These are phyloP conservation scores for Indicator maculatus DNA, from an alignment of 2,113 vertebrate species.

Conservation along the genomic window DNA sequence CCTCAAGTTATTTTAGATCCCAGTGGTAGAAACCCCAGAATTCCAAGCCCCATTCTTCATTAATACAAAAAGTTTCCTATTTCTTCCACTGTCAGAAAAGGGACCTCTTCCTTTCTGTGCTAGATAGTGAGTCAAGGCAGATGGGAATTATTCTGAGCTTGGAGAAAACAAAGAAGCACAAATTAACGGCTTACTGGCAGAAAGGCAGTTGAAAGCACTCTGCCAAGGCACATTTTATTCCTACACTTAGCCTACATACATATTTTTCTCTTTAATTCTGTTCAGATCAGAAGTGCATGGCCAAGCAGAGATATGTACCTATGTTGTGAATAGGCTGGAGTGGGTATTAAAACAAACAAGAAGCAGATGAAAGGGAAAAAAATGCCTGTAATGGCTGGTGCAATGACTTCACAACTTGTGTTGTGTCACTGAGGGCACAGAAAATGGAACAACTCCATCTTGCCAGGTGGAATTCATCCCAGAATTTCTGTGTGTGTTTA, in stretches of 20 bases:
- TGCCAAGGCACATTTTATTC: constrained; percentile 59
- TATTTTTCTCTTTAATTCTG: constrained; percentile 18
- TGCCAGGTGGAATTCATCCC: not conserved
- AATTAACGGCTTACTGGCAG: constrained; percentile 71
- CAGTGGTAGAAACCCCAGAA: constrained; percentile 13
- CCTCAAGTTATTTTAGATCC: constrained; percentile 63
- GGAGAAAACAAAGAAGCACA: constrained; percentile 67
- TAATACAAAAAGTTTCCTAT: constrained; percentile 14
- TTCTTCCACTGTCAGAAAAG: constrained; percentile 10
- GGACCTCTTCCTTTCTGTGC: constrained; percentile 47
- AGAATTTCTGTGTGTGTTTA: not conserved
- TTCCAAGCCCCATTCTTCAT: constrained; percentile 39
- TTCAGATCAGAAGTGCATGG: constrained; percentile 1
- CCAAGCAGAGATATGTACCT: not conserved
- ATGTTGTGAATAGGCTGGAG: not conserved
- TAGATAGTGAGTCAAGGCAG: constrained; percentile 56
- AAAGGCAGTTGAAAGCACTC: constrained; percentile 46
- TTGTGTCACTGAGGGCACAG: not conserved
- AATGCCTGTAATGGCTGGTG: not conserved
- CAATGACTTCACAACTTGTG: not conserved
- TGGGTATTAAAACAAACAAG: not conserved
- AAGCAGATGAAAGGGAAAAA: not conserved
- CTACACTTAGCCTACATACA: constrained; percentile 26
- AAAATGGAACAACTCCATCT: not conserved
- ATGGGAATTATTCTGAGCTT: constrained; percentile 70